Conservation (phyloP, 2,888 invertebrate species). For the Acanthosepion esculentum region DNA sequence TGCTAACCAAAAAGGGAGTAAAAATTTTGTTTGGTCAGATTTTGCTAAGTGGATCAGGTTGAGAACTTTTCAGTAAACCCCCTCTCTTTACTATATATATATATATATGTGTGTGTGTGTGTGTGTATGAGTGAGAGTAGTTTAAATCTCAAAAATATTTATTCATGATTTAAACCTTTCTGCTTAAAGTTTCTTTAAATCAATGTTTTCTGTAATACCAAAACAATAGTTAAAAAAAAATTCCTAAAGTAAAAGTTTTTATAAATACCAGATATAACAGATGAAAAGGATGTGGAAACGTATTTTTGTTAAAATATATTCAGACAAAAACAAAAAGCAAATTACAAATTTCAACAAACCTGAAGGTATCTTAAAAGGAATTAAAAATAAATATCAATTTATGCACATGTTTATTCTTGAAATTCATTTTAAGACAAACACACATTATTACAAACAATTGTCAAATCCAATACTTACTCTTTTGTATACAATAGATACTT, state of each 20-base stretch:
- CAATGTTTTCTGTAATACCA: neutral
- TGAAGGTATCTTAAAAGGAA: neutral
- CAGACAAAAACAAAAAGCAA: neutral
- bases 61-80: no score
- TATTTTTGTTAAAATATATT: no score
- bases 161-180: neutral
- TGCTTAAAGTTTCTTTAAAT: neutral
- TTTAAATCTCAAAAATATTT: neutral
- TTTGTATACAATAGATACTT: neutral
- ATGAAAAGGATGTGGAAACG: neutral
- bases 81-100: no score
- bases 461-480: neutral
- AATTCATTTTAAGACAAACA: neutral
- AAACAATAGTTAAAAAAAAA: neutral
- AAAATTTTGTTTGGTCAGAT: no score
- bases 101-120: no score
- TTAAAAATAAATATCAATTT: neutral
- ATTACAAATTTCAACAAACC: neutral
- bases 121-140: neutral
- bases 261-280: neutral
- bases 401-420: neutral
- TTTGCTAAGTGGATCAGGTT: no score
- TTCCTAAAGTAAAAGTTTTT: neutral
- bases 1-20: no score
- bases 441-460: neutral